These are phyloP conservation scores for Drosophila kanapiae DNA, from an alignment of 1,140 invertebrate species.

Conservation along the genomic window DNA sequence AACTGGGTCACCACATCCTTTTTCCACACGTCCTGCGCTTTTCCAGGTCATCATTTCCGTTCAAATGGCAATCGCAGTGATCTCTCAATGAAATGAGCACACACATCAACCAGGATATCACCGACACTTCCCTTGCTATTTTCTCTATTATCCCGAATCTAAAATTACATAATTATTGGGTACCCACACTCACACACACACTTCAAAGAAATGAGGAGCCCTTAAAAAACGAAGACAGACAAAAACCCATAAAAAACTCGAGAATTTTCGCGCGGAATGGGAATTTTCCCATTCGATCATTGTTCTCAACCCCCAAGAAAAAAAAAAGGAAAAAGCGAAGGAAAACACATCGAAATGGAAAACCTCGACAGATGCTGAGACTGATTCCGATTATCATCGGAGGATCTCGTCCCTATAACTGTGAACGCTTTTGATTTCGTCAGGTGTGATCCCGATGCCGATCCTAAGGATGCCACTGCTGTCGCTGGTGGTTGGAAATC, in stretches of 20 bases:
- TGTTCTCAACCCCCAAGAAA: constrained; percentile 55
- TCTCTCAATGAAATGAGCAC: constrained; percentile 50
- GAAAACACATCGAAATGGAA: constrained; percentile 58
- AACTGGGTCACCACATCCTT: constrained; percentile 61
- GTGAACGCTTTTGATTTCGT: constrained; percentile 82
- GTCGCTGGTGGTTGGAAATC: constrained; percentile 70
- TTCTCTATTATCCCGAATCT: constrained; percentile 53
- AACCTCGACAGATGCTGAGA: constrained; percentile 72
- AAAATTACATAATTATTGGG: constrained; percentile 81
- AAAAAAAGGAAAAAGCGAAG: constrained; percentile 27
- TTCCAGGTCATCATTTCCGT: constrained; percentile 75
- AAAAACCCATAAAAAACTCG: constrained; percentile 73
- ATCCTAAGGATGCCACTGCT: constrained; percentile 48
- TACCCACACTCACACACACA: constrained; percentile 17
- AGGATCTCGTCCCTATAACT: constrained; percentile 61
- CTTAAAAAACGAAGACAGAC: constrained; percentile 44
- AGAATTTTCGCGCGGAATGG: constrained; percentile 81
- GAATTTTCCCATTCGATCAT: constrained; percentile 51
- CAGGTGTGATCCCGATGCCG: constrained; percentile 52
- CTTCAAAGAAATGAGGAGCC: constrained; percentile 35
- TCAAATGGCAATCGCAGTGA: constrained; percentile 56
- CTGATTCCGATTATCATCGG: constrained; percentile 67
- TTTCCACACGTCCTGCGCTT: constrained; percentile 37
- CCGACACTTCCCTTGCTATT: constrained; percentile 64
- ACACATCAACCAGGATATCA: constrained; percentile 24